Percentiles rank a stretch among this genome's conserved stretches.
phyloP scores from a whole-genome alignment of 2,113 vertebrate genomes.

The Dicentrarchus labrax region DNA sequence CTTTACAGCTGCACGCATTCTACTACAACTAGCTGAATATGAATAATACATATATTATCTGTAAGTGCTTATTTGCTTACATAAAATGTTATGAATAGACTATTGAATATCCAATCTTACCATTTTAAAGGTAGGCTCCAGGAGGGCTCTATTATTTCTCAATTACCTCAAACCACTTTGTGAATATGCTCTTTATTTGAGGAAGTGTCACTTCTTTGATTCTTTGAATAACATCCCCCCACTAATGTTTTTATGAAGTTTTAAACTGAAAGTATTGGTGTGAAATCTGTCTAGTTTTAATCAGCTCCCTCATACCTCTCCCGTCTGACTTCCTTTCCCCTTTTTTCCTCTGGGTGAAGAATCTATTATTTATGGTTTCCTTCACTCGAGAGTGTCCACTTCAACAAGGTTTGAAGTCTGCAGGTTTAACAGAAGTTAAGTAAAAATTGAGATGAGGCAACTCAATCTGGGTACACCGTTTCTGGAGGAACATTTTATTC shows the following conservation, averaged over 20 bases:
- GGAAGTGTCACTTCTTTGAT: conserved; percentile 4
- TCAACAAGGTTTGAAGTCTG: conserved; percentile 66
- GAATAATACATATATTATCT: conserved; percentile 59
- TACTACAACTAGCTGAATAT: conserved; percentile 9
- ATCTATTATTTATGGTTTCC: conserved; percentile 72
- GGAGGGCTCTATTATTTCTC: conserved; percentile 40
- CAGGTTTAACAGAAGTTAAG: conserved; percentile 60
- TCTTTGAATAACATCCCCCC: conserved; percentile 28
- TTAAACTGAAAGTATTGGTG: conserved; percentile 43
- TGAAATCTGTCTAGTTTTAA: conserved; percentile 61
- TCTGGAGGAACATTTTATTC: conserved; percentile 40
- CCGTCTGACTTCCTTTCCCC: conserved; percentile 39
- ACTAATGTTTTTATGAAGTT: conserved; percentile 41
- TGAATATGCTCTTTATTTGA: conserved; percentile 41
- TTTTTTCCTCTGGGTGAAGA: conserved; percentile 54
- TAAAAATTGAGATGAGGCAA: conserved; percentile 53
- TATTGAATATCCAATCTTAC: conserved; percentile 51
- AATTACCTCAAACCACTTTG: conserved; percentile 33
- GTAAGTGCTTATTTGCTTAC: conserved; percentile 49
- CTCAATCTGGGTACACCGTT: conserved; percentile 41
- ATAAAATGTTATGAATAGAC: conserved; percentile 66
- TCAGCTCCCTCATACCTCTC: conserved; percentile 32
- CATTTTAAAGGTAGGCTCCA: conserved; percentile 44
- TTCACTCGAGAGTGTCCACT: conserved; percentile 55
- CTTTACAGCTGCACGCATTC: conserved; percentile 30